Evolutionary conservation across 2,797 vertebrate genomes (phyloP).

Genomic region (Melanotaenia maccullochi): DNA sequence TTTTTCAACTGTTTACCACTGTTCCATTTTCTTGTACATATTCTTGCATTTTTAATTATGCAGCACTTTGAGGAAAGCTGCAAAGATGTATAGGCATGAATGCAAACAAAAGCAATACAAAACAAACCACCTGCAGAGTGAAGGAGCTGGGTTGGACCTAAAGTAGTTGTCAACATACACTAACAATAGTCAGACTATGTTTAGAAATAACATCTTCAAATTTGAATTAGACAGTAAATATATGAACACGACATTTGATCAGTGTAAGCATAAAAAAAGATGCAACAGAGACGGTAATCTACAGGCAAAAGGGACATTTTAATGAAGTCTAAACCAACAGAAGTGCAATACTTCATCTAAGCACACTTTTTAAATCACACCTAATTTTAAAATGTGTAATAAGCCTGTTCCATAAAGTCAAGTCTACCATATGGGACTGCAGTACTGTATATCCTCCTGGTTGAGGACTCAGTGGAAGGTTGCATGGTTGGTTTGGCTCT

Average conservation of each 20-base stretch:
- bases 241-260: background rate
- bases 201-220: background rate
- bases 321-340: conserved; percentile 22
- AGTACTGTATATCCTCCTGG: conserved; percentile 40
- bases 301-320: conserved; percentile 7
- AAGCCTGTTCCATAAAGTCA: conserved; percentile 21
- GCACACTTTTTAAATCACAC: conserved; percentile 33
- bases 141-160: too few species aligned
- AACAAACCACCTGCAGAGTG: too few species aligned
- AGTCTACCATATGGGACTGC: conserved; percentile 24
- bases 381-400: conserved; percentile 27
- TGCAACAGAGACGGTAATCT: conserved; percentile 12
- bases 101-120: too few species aligned
- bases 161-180: too few species aligned
- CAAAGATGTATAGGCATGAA: too few species aligned
- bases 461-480: conserved; percentile 43
- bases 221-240: background rate
- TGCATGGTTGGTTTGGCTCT: conserved; percentile 66
- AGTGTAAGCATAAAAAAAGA: background rate
- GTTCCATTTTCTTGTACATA: too few species aligned
- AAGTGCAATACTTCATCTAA: conserved; percentile 9
- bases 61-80: too few species aligned
- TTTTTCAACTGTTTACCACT: too few species aligned
- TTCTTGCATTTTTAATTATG: too few species aligned
- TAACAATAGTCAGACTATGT: too few species aligned